Evolutionary conservation across 2,888 invertebrate genomes (phyloP), one percentile per base, ranked within the genome.

Genomic region (Pedicia rivosa): DNA sequence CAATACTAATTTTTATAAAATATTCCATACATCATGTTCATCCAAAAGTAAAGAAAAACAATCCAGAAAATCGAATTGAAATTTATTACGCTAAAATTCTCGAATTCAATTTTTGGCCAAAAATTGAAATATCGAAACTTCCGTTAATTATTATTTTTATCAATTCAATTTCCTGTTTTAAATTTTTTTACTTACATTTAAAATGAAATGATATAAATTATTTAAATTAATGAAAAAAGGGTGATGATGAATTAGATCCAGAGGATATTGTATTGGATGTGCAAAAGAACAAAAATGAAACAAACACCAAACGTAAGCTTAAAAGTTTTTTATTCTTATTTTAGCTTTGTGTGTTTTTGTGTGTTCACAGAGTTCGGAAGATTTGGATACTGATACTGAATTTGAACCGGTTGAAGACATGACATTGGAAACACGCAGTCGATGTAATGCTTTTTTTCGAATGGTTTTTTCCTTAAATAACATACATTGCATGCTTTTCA

Each of bases 261-360:
- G 87, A 88, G 54, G 87, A 87, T 50, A 80, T 87, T 33, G 83
- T 86, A 51, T 64, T 86, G 39, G 86, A 87, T 51, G 86, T 86
- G 55, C 81, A 86, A 52, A 84, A n/a, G n/a, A n/a, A 86, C 61
- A 83, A 84, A 1, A 62, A 82, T 51, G 88, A 90, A 58, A 88
- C 86, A 2, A 72, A 86, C 48, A 90, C 88, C 66, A 88, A 87
- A 74, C 90, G 83, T 83, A 71, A 77, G 78, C 35, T 31, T 31
- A 41, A 40, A 35, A 35, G 37, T 34, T 33, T 42, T n/a, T n/a
- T n/a, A n/a, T n/a, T n/a, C n/a, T n/a, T n/a, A 36, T 42, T 43
- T 37, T 45, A 41, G 42, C 40, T 42, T 42, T 39, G 26, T 33
- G 36, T 40, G 37, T n/a, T n/a, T n/a, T 39, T 42, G 35, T 44